Evolutionary conservation across 2,888 invertebrate genomes (phyloP).

Genomic region (Noctua janthe): DNA sequence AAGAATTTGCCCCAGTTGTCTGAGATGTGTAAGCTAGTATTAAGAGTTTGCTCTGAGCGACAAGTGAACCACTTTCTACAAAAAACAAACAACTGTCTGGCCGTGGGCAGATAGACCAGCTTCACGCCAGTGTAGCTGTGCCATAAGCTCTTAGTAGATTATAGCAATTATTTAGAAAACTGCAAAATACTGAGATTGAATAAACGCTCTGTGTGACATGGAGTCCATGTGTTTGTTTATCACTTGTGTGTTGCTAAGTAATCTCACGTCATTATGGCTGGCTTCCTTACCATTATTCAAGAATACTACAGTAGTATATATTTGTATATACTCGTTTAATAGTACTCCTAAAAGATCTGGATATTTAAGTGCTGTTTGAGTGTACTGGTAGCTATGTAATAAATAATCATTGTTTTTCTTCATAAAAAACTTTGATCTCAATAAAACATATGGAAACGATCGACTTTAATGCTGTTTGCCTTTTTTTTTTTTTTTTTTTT

Average conservation of each 20-base stretch:
- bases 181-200: conserved; percentile 9
- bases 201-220: conserved; percentile 8
- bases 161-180: conserved; percentile 44
- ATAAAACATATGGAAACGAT: conserved; percentile 35
- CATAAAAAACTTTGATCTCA: conserved; percentile 29
- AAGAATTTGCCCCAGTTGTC: conserved; percentile 19
- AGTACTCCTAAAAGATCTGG: conserved; percentile 8
- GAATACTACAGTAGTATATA: no score
- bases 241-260: conserved; percentile 4
- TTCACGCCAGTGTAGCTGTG: conserved; percentile 8
- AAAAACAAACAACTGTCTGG: conserved; percentile 49
- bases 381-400: conserved; percentile 1
- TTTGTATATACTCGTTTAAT: not conserved
- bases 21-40: conserved; percentile 17
- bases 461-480: conserved; percentile 34
- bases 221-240: conserved; percentile 29
- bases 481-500: no score
- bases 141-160: conserved; percentile 20
- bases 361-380: conserved; percentile 3
- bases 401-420: conserved; percentile 13
- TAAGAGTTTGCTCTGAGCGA: conserved; percentile 29
- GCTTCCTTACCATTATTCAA: not conserved
- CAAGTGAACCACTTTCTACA: conserved; percentile 57
- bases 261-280: conserved; percentile 7
- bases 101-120: conserved; percentile 25